Evolutionary conservation across 2,888 invertebrate species (phyloP).

Genomic region (Choristoneura rosaceana): DNA sequence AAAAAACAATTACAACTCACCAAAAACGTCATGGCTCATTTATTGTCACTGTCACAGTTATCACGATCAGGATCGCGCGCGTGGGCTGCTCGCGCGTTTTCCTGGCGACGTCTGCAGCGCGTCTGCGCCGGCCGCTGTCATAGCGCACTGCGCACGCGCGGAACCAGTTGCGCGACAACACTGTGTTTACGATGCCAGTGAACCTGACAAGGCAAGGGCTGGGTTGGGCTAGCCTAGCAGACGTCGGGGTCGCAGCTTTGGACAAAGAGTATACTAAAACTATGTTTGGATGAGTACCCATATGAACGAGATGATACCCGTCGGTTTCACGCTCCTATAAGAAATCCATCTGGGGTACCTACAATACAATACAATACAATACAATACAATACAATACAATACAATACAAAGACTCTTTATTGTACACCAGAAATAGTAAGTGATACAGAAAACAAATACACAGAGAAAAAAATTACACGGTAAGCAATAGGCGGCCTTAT

Average conservation of each 20-base stretch:
- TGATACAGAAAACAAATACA: too few relatives aligned
- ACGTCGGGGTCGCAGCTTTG: not conserved
- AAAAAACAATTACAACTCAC: conserved; percentile 7
- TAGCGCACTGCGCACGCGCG: conserved; percentile 46
- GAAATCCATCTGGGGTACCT: too few relatives aligned
- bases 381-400: too few relatives aligned
- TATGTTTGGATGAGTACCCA: too few relatives aligned
- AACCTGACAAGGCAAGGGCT: conserved; percentile 26
- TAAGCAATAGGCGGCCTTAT: too few relatives aligned
- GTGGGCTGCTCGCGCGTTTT: conserved; percentile 57
- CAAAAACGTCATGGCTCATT: conserved; percentile 8
- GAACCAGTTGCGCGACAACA: conserved; percentile 46
- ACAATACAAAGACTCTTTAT: too few relatives aligned
- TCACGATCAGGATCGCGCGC: conserved; percentile 35
- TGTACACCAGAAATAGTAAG: too few relatives aligned
- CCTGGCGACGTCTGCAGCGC: conserved; percentile 70
- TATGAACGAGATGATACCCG: too few relatives aligned
- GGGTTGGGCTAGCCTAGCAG: not conserved
- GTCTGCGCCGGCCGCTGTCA: conserved; percentile 56
- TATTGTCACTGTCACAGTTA: conserved; percentile 6
- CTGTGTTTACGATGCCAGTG: conserved; percentile 48
- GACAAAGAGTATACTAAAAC: too few relatives aligned
- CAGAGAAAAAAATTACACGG: too few relatives aligned
- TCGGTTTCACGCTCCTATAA: too few relatives aligned
- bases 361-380: too few relatives aligned